Base-by-base conservation (phyloP, 2,113 vertebrate species). In the Camelus bactrianus region DNA sequence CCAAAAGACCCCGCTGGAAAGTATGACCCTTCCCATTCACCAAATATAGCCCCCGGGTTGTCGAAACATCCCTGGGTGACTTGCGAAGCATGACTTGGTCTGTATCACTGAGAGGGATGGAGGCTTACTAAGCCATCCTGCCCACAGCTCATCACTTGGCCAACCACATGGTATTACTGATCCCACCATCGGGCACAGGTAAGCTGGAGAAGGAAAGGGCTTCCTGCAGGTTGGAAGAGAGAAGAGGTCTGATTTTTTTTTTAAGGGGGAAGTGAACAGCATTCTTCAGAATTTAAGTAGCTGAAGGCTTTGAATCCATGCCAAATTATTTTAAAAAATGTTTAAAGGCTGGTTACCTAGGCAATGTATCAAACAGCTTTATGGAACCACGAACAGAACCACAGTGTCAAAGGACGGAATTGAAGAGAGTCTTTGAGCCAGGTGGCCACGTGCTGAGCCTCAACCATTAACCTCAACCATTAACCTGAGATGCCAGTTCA, bases 241-340 rank as follows among this genome's bases (percentile, higher is more conserved):
- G 8, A 82, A 93, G 2, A 85, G 35, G 48, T 30, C 6, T 54
- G 24, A 64, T 8, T 35, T 83, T 73, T 89, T 89, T 94, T 28
- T 95, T 24, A 46, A 77, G 69, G 6, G 13, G 2, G 2, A 38
- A 50, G 14, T 76, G 42, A 77, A 76, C 5, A 32, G 56, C 82
- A 56, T 42, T 76, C 35, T 86, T 70, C n/a, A 42, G n/a, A 67
- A 91, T 95, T 91, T 77, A 84, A 93, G 58, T 38, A 86, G n/a
- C 17, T 35, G 80, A 30, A 88, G 52, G 69, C 35, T 50, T 81
- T 82, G 65, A 80, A 89, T 32, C 3, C 15, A 85, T 7, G 28
- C 22, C 67, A 64, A 64, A 92, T 77, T 58, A 58, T 81, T 62
- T 79, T 3, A 0, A 42, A 73, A n/a, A 38, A 30, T 42, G 19